Evolutionary conservation across 1,140 invertebrate species (phyloP), one percentile per base, ranked within the genome.

Genomic region (Apis mellifera): DNA sequence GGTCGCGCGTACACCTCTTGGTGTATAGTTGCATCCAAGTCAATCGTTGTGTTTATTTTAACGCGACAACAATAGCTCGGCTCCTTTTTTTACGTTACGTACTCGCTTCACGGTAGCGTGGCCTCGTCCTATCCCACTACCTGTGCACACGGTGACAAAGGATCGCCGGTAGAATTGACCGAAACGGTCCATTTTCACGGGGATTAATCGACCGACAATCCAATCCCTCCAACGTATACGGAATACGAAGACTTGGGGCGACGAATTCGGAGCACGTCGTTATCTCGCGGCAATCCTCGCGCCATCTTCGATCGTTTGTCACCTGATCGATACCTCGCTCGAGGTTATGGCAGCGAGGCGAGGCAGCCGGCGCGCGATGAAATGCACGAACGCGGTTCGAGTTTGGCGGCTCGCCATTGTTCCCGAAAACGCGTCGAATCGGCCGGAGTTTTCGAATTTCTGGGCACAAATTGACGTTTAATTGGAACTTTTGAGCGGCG

Each of bases 31-130:
- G 75, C 55, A 19, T 71, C 55, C 66, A 62, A 78, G 55, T 71
- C 42, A 71, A 71, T 81, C 71, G 62, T n/a, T n/a, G n/a, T 54
- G 78, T 64, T 64, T 81, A 81, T 81, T 81, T 81, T 76, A 81
- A 81, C 79, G 72, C 79, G 79, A 59, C 19, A 23, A 76, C 72
- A 81, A 81, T 81, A 81, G 79, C 79, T 68, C 71, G 69, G 42
- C 71, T 81, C 78, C 71, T 81, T 75, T 81, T 42, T 81, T 81
- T 79, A 71, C 71, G 77, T 50, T n/a, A 66, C 70, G 78, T n/a
- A n/a, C n/a, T 23, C 17, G 70, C 54, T 50, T 57, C 59, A 72
- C 57, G 69, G 55, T 19, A 26, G 21, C 55, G 48, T 26, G 21
- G 19, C 32, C 9, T 59, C 71, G 55, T 42, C 55, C 19, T 42